Base-by-base conservation (phyloP, 2,888 invertebrate genomes). In the Nowickia ferox region DNA sequence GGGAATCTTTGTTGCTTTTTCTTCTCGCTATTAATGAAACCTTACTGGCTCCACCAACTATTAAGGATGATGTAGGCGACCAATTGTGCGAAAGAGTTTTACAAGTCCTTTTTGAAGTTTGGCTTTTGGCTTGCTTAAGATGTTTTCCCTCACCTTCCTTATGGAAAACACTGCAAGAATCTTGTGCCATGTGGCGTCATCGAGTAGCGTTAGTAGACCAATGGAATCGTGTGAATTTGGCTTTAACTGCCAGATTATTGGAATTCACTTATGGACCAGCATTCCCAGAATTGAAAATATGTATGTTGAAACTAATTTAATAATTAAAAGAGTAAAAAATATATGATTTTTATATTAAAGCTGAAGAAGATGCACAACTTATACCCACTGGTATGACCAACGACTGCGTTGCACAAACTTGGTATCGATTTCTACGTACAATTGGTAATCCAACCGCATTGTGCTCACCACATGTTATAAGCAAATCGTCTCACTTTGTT, bases 61-160 rank as follows among this genome's bases (percentile, higher is more conserved):
- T 98, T 44, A 97, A 97, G 93, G 98, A 98, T 93, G 97, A 98
- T 90, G 97, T 98, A n/a, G 97, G 97, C 0, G 98, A 98, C 92
- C 98, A 98, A 92, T 94, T 99, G 61, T 98, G 98, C 92, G 98
- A 98, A 92, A 94, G 99, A 48, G 98, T 99, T 72, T 94, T 99
- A 8, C 97, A 97, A 88, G 98, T 98, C 48, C 94, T 99, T 76
- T 97, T 99, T 92, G 98, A 98, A 93, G 96, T 97, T 74, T 94
- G 94, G 95, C 91, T 94, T 48, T 88, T 94, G 83, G 94, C 95
- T 0, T 95, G 94, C 86, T 94, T 94, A 71, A 93, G 94, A 87
- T 98, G 97, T 91, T 99, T 99, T 93, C 99, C 99, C 1, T 96
- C 98, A 5, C 99, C 99, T 9, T 97, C 98, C 1, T 93, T 98